Evolutionary conservation across 2,888 invertebrate genomes (phyloP), one percentile per base, ranked within the genome.

Genomic region (Cryptus armator): DNA sequence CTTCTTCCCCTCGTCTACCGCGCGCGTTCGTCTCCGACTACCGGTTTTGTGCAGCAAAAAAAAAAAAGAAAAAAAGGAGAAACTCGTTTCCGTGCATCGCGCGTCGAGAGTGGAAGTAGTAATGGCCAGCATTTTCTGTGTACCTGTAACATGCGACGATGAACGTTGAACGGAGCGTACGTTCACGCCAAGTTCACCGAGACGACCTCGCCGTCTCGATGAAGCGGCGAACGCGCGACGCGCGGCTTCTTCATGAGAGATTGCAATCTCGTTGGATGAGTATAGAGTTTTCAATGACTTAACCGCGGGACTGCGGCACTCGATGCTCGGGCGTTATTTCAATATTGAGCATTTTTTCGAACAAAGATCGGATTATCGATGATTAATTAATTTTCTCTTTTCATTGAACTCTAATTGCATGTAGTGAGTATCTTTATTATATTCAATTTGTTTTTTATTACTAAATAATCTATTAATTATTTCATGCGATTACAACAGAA

Each of bases 81-180:
- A 84, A 81, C 81, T 81, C 74, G 81, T 78, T 84, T 81, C 72
- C 76, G 71, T 19, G 66, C 71, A 71, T 75, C 80, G 70, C 46
- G 51, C 19, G 70, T 14, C 70, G 46, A 53, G 29, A 43, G 70
- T 51, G 56, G 53, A 68, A 32, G 62, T 19, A 14, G 56, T 10
- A 44, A 74, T 43, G 29, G 51, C 59, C n/a, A 37, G 32, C 37
- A 76, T 76, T 76, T 75, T 76, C n/a, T 19, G 12, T 68, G 62
- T 71, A 43, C 71, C 71, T 66, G 71, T 56, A 44, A 70, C 62
- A 71, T 64, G 37, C 70, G 70, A 32, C 53, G 29, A 43, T n/a
- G 64, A 72, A 62, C 62, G 70, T 82, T 62, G 74, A 75, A 59
- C 62, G 78, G 68, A 68, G 67, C 51, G 16, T 12, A 6, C n/a